Evolutionary conservation across 2,888 invertebrate species (phyloP).

Genomic region (Deilephila elpenor): DNA sequence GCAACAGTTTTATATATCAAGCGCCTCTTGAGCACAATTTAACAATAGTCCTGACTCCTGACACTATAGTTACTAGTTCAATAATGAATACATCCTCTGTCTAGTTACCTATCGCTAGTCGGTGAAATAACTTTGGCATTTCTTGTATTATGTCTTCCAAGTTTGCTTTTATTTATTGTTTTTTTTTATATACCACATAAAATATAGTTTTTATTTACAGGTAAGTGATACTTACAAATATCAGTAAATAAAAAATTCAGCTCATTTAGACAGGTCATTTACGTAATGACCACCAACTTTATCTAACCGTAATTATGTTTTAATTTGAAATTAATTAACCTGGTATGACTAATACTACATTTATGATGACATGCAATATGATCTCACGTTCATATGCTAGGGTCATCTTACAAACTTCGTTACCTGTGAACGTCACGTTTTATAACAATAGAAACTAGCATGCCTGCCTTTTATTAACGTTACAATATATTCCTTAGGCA

Average conservation of each 20-base stretch:
- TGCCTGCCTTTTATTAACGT: background rate
- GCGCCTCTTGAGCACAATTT: slow-evolving; percentile 57
- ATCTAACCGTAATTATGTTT: background rate
- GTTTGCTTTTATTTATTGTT: background rate
- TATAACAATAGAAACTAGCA: slow-evolving; percentile 6
- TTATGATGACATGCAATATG: slow-evolving; percentile 9
- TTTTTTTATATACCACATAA: background rate
- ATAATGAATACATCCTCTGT: slow-evolving; percentile 71
- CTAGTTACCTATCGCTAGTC: slow-evolving; percentile 38
- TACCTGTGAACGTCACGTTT: slow-evolving; percentile 9
- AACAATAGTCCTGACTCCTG: slow-evolving; percentile 59
- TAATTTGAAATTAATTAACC: background rate
- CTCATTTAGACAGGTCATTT: too few relatives aligned
- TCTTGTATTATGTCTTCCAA: background rate
- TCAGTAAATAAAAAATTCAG: too few relatives aligned
- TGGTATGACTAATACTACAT: background rate
- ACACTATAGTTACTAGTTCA: slow-evolving; percentile 56
- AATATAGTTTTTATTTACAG: background rate
- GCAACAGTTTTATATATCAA: slow-evolving; percentile 35
- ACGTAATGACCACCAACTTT: too few relatives aligned
- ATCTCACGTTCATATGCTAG: slow-evolving; percentile 14
- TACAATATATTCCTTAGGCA: background rate
- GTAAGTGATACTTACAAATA: background rate
- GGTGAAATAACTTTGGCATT: background rate
- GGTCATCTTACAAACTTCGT: slow-evolving; percentile 24